These are phyloP conservation scores for Ammodytes marinus DNA, from an alignment of 2,113 vertebrate genomes.

Conservation along the genomic window DNA sequence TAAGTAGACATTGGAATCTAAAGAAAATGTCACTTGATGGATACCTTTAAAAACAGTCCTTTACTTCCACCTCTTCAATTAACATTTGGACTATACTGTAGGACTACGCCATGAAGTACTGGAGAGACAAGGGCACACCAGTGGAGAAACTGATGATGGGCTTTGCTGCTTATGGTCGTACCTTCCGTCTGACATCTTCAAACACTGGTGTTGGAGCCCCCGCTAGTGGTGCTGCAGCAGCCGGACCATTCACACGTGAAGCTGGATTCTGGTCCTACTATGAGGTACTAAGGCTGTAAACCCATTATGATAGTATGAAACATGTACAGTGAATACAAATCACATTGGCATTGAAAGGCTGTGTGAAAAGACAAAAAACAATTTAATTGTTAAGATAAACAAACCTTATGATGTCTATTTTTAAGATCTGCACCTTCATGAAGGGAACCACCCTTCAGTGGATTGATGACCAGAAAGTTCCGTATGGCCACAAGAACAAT, in stretches of 20 bases:
- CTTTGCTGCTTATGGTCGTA: constrained; percentile 87
- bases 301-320: neutral
- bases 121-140: constrained; percentile 85
- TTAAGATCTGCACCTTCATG: constrained; percentile 86
- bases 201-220: constrained; percentile 76
- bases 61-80: neutral
- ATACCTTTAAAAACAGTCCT: neutral
- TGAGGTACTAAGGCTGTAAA: constrained; percentile 78
- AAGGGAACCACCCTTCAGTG: constrained; percentile 75
- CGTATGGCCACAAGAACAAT: constrained; percentile 84
- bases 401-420: neutral
- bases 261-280: constrained; percentile 90
- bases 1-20: constrained; percentile 56
- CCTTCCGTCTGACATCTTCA: constrained; percentile 82
- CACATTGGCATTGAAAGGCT: neutral
- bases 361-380: neutral
- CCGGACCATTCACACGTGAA: constrained; percentile 86
- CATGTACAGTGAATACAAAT: neutral
- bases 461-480: constrained; percentile 87
- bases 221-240: constrained; percentile 81
- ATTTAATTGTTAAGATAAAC: neutral
- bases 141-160: constrained; percentile 88
- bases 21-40: neutral
- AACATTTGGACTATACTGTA: constrained; percentile 43
- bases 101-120: constrained; percentile 88